Evolutionary conservation across 1,140 invertebrate species (phyloP).

Genomic region (Apis dorsata): DNA sequence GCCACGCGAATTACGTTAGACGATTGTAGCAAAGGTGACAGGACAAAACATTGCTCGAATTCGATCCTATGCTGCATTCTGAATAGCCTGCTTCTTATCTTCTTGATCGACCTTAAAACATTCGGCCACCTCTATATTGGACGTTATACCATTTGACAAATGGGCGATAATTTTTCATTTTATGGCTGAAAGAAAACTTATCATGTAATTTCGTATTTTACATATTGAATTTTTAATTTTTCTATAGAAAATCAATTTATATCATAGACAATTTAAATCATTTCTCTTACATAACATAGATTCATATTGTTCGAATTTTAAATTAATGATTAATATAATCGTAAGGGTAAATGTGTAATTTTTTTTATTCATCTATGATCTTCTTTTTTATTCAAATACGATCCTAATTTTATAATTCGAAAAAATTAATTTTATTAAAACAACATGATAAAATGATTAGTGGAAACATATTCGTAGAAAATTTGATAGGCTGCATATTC

Average conservation of each 20-base stretch:
- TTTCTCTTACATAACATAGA: not conserved
- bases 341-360: not conserved
- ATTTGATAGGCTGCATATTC: conserved; percentile 19
- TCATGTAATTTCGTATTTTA: not conserved
- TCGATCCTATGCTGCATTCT: not conserved
- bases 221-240: not conserved
- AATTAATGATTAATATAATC: not conserved
- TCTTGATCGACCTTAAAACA: conserved; percentile 20
- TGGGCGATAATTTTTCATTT: conserved; percentile 11
- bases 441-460: not conserved
- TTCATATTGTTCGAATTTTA: not conserved
- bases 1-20: conserved; percentile 38
- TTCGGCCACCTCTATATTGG: not conserved
- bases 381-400: no score
- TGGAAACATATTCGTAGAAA: conserved; percentile 3
- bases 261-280: not conserved
- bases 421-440: no score
- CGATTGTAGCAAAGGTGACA: conserved; percentile 33
- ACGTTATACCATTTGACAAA: conserved; percentile 21
- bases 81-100: conserved; percentile 21
- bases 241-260: not conserved
- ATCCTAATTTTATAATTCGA: conserved; percentile 13
- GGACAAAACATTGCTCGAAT: not conserved
- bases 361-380: no score
- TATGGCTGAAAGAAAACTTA: not conserved